A percentile compares a stretch with the other conserved stretches of the same genome.
These are phyloP conservation scores for Coranthus polyacanthus DNA, from an alignment of 2,797 vertebrate genomes.

Conservation along the genomic window DNA sequence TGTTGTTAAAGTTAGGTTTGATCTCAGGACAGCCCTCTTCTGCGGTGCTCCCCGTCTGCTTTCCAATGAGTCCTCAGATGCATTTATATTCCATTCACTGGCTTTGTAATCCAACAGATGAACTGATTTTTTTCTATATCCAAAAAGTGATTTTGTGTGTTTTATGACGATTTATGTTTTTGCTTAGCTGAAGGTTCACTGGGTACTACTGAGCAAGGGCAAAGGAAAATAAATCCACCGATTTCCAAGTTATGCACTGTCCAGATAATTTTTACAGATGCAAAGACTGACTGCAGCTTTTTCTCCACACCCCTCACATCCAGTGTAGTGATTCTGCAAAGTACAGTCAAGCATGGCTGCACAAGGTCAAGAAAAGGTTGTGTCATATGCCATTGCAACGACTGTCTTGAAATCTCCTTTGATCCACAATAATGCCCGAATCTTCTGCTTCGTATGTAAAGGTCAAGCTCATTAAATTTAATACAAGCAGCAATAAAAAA, in stretches of 20 bases:
- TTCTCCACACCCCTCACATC: constrained; percentile 20
- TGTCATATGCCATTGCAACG: constrained; percentile 52
- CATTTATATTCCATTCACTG: constrained; percentile 54
- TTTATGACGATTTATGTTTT: constrained; percentile 17
- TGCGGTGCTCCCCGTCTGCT: constrained; percentile 18
- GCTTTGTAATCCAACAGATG: constrained; percentile 35
- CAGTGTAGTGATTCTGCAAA: constrained; percentile 46
- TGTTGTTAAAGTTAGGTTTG: constrained; percentile 11
- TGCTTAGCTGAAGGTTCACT: neutral
- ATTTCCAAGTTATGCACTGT: neutral
- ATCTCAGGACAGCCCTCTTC: constrained; percentile 33
- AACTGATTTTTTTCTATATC: constrained; percentile 21
- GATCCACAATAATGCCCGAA: constrained; percentile 49
- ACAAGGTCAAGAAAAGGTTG: constrained; percentile 65
- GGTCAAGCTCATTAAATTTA: constrained; percentile 53
- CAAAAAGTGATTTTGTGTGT: constrained; percentile 11
- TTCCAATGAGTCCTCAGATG: constrained; percentile 42
- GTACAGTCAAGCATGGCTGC: constrained; percentile 38
- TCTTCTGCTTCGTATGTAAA: constrained; percentile 39
- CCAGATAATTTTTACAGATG: constrained; percentile 1
- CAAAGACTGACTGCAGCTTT: constrained; percentile 7
- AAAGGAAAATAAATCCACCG: neutral
- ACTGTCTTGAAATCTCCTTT: constrained; percentile 47
- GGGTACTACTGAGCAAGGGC: neutral
- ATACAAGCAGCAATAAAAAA: constrained; percentile 20